Evolutionary conservation across 2,113 vertebrate species (phyloP).

Genomic region (Bungarus multicinctus): DNA sequence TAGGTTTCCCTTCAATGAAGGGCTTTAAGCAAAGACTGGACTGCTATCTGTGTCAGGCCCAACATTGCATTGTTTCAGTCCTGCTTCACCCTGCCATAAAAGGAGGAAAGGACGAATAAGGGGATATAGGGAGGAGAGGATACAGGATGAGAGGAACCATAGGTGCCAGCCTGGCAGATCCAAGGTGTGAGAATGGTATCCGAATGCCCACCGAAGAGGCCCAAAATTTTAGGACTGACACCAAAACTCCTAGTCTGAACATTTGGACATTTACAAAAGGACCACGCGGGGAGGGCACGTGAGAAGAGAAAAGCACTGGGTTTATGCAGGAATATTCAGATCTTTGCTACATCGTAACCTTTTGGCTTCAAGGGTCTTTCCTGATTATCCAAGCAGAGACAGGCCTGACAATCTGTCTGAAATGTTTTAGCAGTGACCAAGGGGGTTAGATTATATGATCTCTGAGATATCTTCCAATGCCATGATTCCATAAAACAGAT

Average conservation of each 20-base stretch:
- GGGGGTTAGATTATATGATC: not conserved
- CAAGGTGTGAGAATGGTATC: not conserved
- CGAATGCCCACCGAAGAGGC: not conserved
- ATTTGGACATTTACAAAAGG: not conserved
- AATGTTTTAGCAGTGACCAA: not conserved
- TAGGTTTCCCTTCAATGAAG: not conserved
- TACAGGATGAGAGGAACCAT: not conserved
- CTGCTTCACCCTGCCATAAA: not conserved
- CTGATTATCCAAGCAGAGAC: not conserved
- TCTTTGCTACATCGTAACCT: not conserved
- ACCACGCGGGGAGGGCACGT: fast-evolving
- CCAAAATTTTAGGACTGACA: not conserved
- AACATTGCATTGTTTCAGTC: not conserved
- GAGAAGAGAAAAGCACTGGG: not conserved
- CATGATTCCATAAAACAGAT: not conserved
- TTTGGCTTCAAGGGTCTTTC: not conserved
- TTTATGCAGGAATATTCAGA: not conserved
- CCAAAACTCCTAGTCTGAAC: not conserved
- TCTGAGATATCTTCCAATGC: not conserved
- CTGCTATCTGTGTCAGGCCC: not conserved
- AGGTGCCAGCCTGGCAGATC: not conserved
- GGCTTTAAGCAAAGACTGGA: not conserved
- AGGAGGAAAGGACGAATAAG: too few species aligned
- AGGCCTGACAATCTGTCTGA: not conserved
- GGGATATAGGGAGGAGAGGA: not conserved